Evolutionary conservation across 2,888 invertebrate species (phyloP).

Genomic region (Protonemura montana): DNA sequence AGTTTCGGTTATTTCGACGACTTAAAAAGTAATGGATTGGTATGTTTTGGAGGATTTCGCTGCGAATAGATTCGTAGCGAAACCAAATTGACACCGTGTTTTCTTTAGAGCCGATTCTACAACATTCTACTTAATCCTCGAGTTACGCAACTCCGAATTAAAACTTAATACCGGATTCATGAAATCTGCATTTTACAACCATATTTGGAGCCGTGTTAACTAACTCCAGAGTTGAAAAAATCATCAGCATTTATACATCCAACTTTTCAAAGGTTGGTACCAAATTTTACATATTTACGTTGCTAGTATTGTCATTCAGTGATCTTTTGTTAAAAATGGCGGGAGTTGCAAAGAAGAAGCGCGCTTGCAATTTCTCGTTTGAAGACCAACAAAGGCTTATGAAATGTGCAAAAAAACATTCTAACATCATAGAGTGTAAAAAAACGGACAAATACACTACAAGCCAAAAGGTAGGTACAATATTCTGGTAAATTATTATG

Average conservation of each 20-base stretch:
- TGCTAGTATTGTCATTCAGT: neutral
- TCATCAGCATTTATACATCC: neutral
- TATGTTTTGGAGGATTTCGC: neutral
- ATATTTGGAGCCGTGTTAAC: neutral
- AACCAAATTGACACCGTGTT: conserved; percentile 1
- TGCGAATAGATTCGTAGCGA: neutral
- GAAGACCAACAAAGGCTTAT: neutral
- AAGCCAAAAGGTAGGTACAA: neutral
- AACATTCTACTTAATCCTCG: neutral
- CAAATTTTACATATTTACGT: neutral
- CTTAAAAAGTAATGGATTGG: neutral
- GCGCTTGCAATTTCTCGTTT: neutral
- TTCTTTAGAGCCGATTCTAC: neutral
- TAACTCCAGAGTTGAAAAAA: neutral
- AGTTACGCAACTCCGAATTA: too few species aligned
- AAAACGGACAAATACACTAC: neutral
- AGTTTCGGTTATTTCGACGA: neutral
- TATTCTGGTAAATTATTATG: neutral
- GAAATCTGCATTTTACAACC: neutral
- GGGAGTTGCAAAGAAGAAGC: neutral
- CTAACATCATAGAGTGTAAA: neutral
- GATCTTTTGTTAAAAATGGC: neutral
- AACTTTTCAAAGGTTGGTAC: conserved; percentile 12
- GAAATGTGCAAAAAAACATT: neutral
- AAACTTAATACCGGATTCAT: neutral